Evolutionary conservation across 2,113 vertebrate genomes (phyloP).

Genomic region (Cephalopholis sonnerati): DNA sequence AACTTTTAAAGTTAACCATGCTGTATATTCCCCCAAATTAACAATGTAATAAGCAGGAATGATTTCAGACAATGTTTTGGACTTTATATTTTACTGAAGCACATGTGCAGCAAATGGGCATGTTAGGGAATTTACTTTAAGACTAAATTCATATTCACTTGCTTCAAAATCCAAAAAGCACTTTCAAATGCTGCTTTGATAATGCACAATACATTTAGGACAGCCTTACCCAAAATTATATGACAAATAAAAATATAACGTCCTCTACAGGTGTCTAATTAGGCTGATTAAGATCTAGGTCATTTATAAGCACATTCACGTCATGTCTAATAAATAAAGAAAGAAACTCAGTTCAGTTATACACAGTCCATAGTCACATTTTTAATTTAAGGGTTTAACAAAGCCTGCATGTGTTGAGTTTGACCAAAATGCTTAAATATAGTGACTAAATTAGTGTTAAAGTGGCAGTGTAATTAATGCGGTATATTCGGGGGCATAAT

Average conservation of each 20-base stretch:
- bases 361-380: neutral
- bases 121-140: no score
- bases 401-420: neutral
- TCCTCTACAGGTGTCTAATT: neutral
- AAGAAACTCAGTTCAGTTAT: neutral
- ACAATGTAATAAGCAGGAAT: neutral
- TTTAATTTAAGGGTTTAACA: neutral
- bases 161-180: neutral
- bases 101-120: neutral
- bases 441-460: neutral
- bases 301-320: neutral
- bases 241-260: neutral
- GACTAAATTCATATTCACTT: neutral
- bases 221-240: neutral
- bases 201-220: neutral
- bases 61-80: neutral
- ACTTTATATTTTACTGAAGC: neutral
- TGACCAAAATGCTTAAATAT: neutral
- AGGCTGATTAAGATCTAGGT: neutral
- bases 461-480: conserved; percentile 11
- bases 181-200: neutral
- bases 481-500: neutral
- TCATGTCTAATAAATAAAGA: neutral
- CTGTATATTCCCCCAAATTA: neutral
- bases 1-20: neutral